A percentile compares a stretch with the other conserved stretches of the same genome.
Conservation (phyloP, 1,140 invertebrate species). For the Nephila pilipes region DNA sequence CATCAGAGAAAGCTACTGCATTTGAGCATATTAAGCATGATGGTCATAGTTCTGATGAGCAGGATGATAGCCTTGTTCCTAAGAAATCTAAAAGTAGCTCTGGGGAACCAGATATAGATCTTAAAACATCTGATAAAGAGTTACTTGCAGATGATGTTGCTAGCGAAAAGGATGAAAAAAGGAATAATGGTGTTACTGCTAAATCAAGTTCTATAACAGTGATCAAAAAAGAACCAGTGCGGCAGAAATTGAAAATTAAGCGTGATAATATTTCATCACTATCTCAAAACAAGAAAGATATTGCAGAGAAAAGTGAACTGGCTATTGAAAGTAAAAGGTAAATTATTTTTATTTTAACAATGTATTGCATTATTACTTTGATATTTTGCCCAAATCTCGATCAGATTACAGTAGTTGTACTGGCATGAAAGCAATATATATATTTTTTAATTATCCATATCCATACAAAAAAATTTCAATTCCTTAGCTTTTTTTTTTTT, state of each 20-base stretch:
- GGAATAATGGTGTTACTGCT: background rate
- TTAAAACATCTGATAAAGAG: background rate
- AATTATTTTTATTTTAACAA: background rate
- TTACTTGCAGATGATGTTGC: background rate
- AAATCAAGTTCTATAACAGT: conserved; percentile 23
- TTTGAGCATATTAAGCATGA: background rate
- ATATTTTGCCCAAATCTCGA: too few relatives aligned
- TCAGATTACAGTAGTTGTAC: too few relatives aligned
- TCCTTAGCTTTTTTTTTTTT: too few relatives aligned
- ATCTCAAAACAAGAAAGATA: background rate
- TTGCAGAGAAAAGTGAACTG: background rate
- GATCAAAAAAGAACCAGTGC: background rate
- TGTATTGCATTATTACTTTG: too few relatives aligned
- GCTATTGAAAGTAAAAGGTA: background rate
- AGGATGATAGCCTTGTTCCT: background rate
- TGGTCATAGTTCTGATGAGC: background rate
- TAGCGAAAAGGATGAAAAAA: background rate
- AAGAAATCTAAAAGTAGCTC: background rate
- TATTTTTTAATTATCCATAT: too few relatives aligned
- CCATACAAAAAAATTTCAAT: too few relatives aligned
- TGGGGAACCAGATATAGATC: background rate
- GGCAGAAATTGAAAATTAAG: conserved; percentile 21
- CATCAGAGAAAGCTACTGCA: background rate
- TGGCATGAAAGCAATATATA: too few relatives aligned
- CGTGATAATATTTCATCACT: background rate